phyloP scores from a whole-genome alignment of 2,113 vertebrate species.

The Mugil cephalus region DNA sequence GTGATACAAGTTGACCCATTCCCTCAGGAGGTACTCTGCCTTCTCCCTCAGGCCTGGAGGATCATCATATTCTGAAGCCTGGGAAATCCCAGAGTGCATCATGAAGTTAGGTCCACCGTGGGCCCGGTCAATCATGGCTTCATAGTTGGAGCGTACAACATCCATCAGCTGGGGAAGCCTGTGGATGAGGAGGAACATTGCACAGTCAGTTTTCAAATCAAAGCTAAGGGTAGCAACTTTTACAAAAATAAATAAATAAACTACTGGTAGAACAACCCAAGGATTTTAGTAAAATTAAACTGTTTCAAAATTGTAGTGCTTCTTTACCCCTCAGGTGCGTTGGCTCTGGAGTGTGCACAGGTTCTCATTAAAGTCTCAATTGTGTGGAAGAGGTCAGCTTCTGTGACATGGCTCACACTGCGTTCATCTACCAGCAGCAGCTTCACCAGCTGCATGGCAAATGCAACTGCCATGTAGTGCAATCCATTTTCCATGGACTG shows the following conservation, averaged over 20 bases:
- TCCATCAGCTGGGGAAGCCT: slow-evolving; percentile 99
- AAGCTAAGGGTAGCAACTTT: too few species aligned
- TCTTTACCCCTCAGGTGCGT: slow-evolving; percentile 96
- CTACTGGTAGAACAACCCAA: too few species aligned
- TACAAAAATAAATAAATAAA: too few species aligned
- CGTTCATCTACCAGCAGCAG: slow-evolving; percentile 97
- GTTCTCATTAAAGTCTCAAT: slow-evolving; percentile 99
- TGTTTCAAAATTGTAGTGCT: not conserved
- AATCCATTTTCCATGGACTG: slow-evolving; percentile 99
- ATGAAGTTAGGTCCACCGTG: slow-evolving; percentile 99
- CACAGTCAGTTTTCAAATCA: too few species aligned
- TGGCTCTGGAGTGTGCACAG: slow-evolving; percentile 98
- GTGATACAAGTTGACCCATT: slow-evolving; percentile 99
- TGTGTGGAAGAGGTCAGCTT: slow-evolving; percentile 98
- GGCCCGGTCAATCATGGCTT: slow-evolving; percentile 98
- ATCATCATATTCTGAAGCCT: slow-evolving; percentile 98
- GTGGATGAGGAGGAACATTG: not conserved
- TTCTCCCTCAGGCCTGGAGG: slow-evolving; percentile 98
- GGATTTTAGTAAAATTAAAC: too few species aligned
- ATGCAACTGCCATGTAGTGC: slow-evolving; percentile 99
- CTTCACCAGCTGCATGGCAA: slow-evolving; percentile 99
- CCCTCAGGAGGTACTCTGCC: slow-evolving; percentile 96
- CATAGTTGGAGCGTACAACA: slow-evolving; percentile 97
- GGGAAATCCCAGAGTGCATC: slow-evolving; percentile 99
- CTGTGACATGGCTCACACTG: slow-evolving; percentile 94